Evolutionary conservation across 2,797 vertebrate genomes (phyloP).

Genomic region (Telmatherina bonti): DNA sequence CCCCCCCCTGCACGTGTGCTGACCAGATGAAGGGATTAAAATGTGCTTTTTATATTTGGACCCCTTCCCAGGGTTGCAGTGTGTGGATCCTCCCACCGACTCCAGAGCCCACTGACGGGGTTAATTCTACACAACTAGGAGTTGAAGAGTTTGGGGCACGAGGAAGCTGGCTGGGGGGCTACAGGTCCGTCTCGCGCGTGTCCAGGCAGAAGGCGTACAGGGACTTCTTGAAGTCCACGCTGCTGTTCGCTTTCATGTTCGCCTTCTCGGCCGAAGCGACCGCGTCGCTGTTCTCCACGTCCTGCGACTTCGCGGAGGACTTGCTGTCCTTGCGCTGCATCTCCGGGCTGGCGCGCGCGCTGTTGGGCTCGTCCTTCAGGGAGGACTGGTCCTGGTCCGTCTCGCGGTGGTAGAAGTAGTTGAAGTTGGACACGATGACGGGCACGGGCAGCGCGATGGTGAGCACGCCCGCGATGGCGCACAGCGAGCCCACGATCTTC

Average conservation of each 20-base stretch:
- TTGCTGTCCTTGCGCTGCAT: constrained; percentile 83
- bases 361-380: constrained; percentile 88
- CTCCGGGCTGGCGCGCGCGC: constrained; percentile 77
- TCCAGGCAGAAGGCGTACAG: constrained; percentile 95
- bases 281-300: constrained; percentile 84
- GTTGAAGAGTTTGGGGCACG: neutral
- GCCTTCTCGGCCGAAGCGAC: constrained; percentile 83
- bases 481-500: constrained; percentile 96
- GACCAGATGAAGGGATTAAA: constrained; percentile 56
- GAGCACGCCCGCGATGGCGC: constrained; percentile 95
- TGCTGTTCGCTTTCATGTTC: constrained; percentile 91
- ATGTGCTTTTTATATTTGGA: constrained; percentile 65
- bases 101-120: constrained; percentile 45
- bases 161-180: constrained; percentile 35
- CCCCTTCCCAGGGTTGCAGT: constrained; percentile 57
- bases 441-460: constrained; percentile 97
- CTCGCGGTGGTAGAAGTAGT: constrained; percentile 98
- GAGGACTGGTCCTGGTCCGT: constrained; percentile 92
- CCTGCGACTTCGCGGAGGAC: constrained; percentile 84
- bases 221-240: constrained; percentile 89
- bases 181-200: constrained; percentile 93
- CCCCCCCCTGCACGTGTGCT: too few species aligned
- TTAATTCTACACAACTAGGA: constrained; percentile 47
- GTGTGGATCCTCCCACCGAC: constrained; percentile 62
- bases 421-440: constrained; percentile 98